Percentiles rank a stretch among this genome's conserved stretches.
Conservation (phyloP, 2,888 invertebrate genomes). For the Odontomyia ornata region DNA sequence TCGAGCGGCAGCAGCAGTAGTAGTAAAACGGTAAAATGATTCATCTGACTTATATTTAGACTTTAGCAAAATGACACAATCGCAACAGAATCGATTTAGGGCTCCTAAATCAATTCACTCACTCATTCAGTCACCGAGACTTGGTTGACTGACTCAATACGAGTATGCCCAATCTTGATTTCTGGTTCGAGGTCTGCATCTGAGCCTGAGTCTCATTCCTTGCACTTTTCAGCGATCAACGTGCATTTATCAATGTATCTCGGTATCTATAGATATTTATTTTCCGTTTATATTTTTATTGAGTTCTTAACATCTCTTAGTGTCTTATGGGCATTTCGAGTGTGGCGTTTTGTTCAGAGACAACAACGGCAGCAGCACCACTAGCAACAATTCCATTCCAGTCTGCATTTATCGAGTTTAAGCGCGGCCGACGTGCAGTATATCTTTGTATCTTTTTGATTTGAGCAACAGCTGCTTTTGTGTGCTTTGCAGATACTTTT, state of each 20-base stretch:
- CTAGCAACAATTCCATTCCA: not conserved
- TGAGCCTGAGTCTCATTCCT: not conserved
- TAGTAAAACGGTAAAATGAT: constrained; percentile 42
- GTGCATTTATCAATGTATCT: not conserved
- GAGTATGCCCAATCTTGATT: too few species aligned
- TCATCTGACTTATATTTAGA: constrained; percentile 44
- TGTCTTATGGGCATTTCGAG: constrained; percentile 28
- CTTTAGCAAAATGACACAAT: constrained; percentile 40
- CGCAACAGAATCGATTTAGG: constrained; percentile 36
- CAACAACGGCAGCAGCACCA: not conserved
- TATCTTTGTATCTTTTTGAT: constrained; percentile 20
- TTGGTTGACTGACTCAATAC: not conserved
- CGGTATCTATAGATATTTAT: not conserved
- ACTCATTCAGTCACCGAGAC: not conserved
- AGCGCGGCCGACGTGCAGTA: not conserved
- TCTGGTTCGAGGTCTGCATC: too few species aligned
- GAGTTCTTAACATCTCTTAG: constrained; percentile 3
- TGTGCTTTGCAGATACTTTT: constrained; percentile 9
- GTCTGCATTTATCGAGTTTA: not conserved
- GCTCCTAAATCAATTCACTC: constrained; percentile 38
- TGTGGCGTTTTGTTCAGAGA: constrained; percentile 1
- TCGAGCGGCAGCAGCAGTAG: constrained; percentile 11
- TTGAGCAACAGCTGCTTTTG: constrained; percentile 34
- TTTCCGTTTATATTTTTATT: not conserved
- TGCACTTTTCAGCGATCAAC: not conserved